Percentiles rank a stretch among this genome's conserved stretches.
Conservation (phyloP, 2,888 invertebrate species). For the Glaucopsyche alexis region DNA sequence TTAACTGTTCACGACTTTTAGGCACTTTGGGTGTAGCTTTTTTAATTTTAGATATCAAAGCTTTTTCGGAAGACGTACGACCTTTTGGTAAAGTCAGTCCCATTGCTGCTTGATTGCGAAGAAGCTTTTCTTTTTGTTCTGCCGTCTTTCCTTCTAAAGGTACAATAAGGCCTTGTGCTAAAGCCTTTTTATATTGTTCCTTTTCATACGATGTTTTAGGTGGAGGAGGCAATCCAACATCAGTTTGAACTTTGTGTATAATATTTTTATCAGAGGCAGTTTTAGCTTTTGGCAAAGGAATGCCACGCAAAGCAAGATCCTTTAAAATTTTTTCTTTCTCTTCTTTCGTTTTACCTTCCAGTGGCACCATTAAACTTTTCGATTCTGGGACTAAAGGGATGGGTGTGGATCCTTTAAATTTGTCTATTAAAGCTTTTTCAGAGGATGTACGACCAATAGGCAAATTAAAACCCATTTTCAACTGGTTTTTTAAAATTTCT, state of each 20-base stretch:
- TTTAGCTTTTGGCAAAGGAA: slow-evolving; percentile 41
- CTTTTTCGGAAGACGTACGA: slow-evolving; percentile 37
- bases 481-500: slow-evolving; percentile 36
- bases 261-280: slow-evolving; percentile 42
- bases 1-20: background rate
- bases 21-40: slow-evolving; percentile 37
- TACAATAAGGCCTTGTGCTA: slow-evolving; percentile 35
- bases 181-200: slow-evolving; percentile 36
- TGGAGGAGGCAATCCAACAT: slow-evolving; percentile 41
- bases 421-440: slow-evolving; percentile 41
- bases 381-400: slow-evolving; percentile 42
- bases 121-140: slow-evolving; percentile 38
- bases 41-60: slow-evolving; percentile 39
- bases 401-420: slow-evolving; percentile 43
- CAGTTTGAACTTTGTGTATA: slow-evolving; percentile 37
- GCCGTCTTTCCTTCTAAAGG: slow-evolving; percentile 39
- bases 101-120: slow-evolving; percentile 34
- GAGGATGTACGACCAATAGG: slow-evolving; percentile 38
- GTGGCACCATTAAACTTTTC: slow-evolving; percentile 43
- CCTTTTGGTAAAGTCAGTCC: slow-evolving; percentile 38
- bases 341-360: slow-evolving; percentile 43
- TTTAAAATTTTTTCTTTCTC: slow-evolving; percentile 45
- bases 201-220: slow-evolving; percentile 34
- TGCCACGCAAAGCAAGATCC: slow-evolving; percentile 36
- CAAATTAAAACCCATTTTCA: slow-evolving; percentile 33